Evolutionary conservation across 2,888 invertebrate genomes (phyloP).

Genomic region (Caradrina kadenii): DNA sequence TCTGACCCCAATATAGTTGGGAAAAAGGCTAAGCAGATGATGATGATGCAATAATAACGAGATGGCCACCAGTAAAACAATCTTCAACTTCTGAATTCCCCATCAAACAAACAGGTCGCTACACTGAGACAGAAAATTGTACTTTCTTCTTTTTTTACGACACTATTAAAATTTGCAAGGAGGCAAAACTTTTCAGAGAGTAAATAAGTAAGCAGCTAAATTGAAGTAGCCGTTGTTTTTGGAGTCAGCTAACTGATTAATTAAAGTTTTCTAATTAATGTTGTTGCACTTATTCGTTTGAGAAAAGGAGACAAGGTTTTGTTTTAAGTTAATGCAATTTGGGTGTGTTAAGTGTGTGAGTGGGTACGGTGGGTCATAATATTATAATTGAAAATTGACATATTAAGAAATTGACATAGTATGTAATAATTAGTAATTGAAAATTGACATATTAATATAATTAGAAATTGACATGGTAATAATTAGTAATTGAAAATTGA

Average conservation of each 20-base stretch:
- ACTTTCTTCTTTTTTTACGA: background rate
- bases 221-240: slow-evolving; percentile 11
- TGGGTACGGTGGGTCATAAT: background rate
- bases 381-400: too few species aligned
- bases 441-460: too few species aligned
- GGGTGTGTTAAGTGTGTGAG: background rate
- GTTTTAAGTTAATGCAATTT: background rate
- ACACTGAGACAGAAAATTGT: slow-evolving; percentile 3
- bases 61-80: background rate
- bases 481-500: too few species aligned
- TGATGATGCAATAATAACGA: too few species aligned
- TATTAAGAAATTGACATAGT: too few species aligned
- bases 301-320: background rate
- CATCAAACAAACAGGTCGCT: slow-evolving; percentile 4
- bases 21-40: too few species aligned
- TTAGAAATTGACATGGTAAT: too few species aligned
- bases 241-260: slow-evolving; percentile 19
- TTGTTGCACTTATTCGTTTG: background rate
- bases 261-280: slow-evolving; percentile 23
- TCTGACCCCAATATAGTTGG: too few species aligned
- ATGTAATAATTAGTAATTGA: too few species aligned
- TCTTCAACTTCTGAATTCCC: background rate
- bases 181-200: slow-evolving; percentile 2
- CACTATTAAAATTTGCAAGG: slow-evolving; percentile 15
- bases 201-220: background rate